Evolutionary conservation across 2,797 vertebrate genomes (phyloP).

Genomic region (Aratinga solstitialis): DNA sequence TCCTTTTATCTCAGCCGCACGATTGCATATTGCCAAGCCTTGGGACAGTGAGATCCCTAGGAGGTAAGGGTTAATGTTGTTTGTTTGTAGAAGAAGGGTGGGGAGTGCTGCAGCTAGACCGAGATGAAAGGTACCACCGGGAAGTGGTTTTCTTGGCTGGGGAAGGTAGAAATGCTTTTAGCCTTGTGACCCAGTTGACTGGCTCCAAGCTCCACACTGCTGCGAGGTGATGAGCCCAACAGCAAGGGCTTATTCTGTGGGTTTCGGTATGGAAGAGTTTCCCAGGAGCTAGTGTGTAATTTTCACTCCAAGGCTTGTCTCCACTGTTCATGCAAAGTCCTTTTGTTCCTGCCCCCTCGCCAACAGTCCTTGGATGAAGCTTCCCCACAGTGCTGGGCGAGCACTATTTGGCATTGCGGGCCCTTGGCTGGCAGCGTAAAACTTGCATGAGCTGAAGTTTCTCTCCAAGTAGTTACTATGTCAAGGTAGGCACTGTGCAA

Average conservation of each 20-base stretch:
- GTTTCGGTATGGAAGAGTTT: not conserved
- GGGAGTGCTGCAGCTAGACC: conserved; percentile 47
- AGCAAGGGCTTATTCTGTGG: conserved; percentile 9
- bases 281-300: conserved; percentile 11
- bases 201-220: not conserved
- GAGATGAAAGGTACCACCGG: conserved; percentile 66
- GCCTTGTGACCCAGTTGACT: conserved; percentile 63
- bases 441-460: not conserved
- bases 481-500: fast-evolving
- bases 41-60: not conserved
- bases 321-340: not conserved
- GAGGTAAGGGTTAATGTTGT: conserved; percentile 61
- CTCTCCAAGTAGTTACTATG: not conserved
- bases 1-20: not conserved
- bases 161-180: conserved; percentile 65
- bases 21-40: not conserved
- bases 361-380: not conserved
- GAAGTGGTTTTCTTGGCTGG: conserved; percentile 71
- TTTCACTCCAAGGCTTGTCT: not conserved
- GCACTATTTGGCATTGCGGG: not conserved
- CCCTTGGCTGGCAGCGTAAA: fast-evolving
- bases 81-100: conserved; percentile 63
- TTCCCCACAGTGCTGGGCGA: not conserved
- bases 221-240: not conserved
- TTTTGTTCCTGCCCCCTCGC: not conserved